phyloP scores from a whole-genome alignment of 2,797 vertebrate species.

The Odontamblyopus lacepedii region DNA sequence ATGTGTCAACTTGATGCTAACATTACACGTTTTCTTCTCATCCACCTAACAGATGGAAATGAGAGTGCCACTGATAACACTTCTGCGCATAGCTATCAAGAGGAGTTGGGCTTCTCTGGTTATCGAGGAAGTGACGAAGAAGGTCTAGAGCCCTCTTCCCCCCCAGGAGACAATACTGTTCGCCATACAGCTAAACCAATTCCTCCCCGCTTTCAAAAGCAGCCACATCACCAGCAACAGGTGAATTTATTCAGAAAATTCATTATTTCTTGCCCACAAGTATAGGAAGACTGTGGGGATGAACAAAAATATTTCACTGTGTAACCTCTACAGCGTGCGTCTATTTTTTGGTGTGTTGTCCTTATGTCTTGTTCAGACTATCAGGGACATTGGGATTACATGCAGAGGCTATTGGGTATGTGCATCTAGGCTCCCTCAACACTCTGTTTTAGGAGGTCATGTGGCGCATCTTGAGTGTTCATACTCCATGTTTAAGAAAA shows the following conservation, averaged over 20 bases:
- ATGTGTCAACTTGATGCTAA: neutral
- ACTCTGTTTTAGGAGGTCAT: too few relatives aligned
- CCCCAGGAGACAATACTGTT: constrained; percentile 85
- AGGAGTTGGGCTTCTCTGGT: constrained; percentile 64
- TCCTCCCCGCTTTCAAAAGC: constrained; percentile 92
- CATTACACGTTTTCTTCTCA: neutral
- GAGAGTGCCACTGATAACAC: constrained; percentile 78
- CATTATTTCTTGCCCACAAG: neutral
- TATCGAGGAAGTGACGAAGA: constrained; percentile 86
- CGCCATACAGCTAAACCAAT: constrained; percentile 84
- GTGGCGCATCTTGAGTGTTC: too few relatives aligned
- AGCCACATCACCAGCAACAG: constrained; percentile 73
- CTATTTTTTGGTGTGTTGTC: too few relatives aligned
- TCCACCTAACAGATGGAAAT: constrained; percentile 42
- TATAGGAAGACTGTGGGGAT: neutral
- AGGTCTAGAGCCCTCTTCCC: constrained; percentile 80
- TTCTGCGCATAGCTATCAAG: constrained; percentile 77
- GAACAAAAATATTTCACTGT: neutral
- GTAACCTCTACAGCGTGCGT: too few relatives aligned
- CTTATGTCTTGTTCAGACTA: too few relatives aligned
- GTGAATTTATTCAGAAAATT: constrained; percentile 40
- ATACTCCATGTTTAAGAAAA: too few relatives aligned
- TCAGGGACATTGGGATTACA: too few relatives aligned
- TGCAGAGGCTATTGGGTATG: too few relatives aligned
- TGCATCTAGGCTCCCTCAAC: too few relatives aligned